Evolutionary conservation across 2,113 vertebrate species (phyloP), one percentile per base, ranked within the genome.

Genomic region (Cettia cetti): DNA sequence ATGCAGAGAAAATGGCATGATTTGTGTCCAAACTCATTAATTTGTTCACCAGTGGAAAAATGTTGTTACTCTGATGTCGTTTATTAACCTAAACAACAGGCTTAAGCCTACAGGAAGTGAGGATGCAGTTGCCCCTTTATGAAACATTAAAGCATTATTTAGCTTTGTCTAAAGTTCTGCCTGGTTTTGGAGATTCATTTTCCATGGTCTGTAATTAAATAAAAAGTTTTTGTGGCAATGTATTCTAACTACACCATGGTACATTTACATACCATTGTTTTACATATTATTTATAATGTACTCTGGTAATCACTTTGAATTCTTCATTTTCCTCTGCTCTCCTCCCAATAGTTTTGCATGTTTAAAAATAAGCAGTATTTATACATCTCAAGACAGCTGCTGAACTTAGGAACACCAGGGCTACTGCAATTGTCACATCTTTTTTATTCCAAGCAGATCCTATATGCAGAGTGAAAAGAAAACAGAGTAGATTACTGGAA

Each of bases 361-460:
- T 80, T 95, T 94, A 94, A 96, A 95, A 97, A 88, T 90, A 94
- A 71, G 27, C 78, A 69, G 18, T 8, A 1, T 56, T 18, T 74
- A 35, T 82, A 54, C 19, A 74, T 90, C 60, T 90, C 54, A 63
- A 88, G 90, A 70, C 71, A 92, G 91, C 82, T 95, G 94, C 82
- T 88, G 81, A 69, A 80, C 78, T 93, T 90, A 54, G 0, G 12
- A 91, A 85, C 59, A 72, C 54, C 82, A 88, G 33, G 82, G 76
- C 30, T 90, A 76, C 79, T 61, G 78, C 39, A 82, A 59, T 82
- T 79, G 63, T 44, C 27, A 4, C 57, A 54, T 88, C 45, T 69
- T 95, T 95, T 79, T 91, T 63, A 89, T 96, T 94, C 82, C 35
- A 88, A 90, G 45, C 59, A 92, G 40, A 92, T 66, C 53, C 9